Evolutionary conservation across 1,140 invertebrate genomes (phyloP).

Genomic region (Trachelipus rathkii): DNA sequence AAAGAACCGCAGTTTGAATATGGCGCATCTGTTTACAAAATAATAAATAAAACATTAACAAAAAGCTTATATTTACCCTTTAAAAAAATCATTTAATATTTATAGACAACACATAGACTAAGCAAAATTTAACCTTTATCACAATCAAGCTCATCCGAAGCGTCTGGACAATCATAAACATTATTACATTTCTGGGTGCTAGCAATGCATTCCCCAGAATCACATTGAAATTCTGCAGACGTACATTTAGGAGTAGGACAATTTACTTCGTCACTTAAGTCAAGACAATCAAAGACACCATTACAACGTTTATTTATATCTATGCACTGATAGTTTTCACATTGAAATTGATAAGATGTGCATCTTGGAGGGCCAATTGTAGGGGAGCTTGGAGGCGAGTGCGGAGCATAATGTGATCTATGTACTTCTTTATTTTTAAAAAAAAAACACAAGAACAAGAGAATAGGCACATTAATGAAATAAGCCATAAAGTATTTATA

Average conservation of each 20-base stretch:
- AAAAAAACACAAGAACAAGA: too few species aligned
- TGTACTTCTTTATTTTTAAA: too few species aligned
- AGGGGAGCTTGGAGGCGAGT: too few species aligned
- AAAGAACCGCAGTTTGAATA: conserved; percentile 30
- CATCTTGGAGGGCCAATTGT: conserved; percentile 33
- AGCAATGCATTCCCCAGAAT: conserved; percentile 52
- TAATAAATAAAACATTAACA: background rate
- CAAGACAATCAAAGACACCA: conserved; percentile 49
- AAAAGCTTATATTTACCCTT: too few species aligned
- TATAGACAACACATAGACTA: background rate
- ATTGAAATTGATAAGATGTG: conserved; percentile 52
- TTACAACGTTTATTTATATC: conserved; percentile 46
- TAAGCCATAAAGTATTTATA: too few species aligned
- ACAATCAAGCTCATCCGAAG: conserved; percentile 42
- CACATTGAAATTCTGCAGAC: conserved; percentile 52
- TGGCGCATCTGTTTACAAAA: background rate
- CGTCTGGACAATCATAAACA: conserved; percentile 27
- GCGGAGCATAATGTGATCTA: too few species aligned
- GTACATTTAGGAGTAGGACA: conserved; percentile 48
- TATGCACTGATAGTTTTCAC: conserved; percentile 52
- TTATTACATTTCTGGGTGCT: conserved; percentile 58
- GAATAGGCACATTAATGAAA: too few species aligned
- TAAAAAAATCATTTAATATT: too few species aligned
- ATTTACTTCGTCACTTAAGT: conserved; percentile 47
- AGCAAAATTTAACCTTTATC: conserved; percentile 36